Evolutionary conservation across 1,140 invertebrate species (phyloP), one percentile per base, ranked within the genome.

Genomic region (Drosophila ercepeae): DNA sequence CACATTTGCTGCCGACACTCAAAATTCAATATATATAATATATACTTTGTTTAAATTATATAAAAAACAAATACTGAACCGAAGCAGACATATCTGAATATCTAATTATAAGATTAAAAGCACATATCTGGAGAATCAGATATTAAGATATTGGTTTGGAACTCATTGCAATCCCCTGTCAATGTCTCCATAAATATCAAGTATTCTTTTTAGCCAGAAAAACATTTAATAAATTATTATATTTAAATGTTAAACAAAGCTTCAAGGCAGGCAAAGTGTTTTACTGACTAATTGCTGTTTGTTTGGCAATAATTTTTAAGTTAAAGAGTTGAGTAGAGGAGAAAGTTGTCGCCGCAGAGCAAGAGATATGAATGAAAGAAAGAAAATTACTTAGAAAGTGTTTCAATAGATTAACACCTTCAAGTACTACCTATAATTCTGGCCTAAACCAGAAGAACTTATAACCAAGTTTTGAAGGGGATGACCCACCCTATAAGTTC

Each of bases 231-330:
- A 50, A 21, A 51, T 55, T 70, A 9, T 14, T 70, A 9, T 14
- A 18, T 29, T 49, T 49, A 39, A 39, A 39, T 14, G n/a, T 8
- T n/a, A 39, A 55, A 45, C 46, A 25, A n/a, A n/a, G 27, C 27
- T 39, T 51, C 54, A 61, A 55, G 29, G 52, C 46, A 57, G 41
- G n/a, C 29, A 44, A 67, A 59, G 36, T 50, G 51, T 78, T 58
- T 74, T 61, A 58, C 63, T 70, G 78, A 75, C 75, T 49, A 74
- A 74, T 78, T 79, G 76, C 57, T 44, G 64, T 18, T 49, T 63
- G 13, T n/a, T 67, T 65, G 50, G 23, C 25, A 21, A 67, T 52
- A 51, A 69, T 41, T 61, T 63, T 58, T 73, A 32, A 52, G 61
- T 44, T 60, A 41, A 52, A 19, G 32, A 61, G 27, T 32, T 50